Percentiles rank a stretch among this genome's conserved stretches.
Evolutionary conservation across 2,797 vertebrate species (phyloP).

Genomic region (Falco rusticolus): DNA sequence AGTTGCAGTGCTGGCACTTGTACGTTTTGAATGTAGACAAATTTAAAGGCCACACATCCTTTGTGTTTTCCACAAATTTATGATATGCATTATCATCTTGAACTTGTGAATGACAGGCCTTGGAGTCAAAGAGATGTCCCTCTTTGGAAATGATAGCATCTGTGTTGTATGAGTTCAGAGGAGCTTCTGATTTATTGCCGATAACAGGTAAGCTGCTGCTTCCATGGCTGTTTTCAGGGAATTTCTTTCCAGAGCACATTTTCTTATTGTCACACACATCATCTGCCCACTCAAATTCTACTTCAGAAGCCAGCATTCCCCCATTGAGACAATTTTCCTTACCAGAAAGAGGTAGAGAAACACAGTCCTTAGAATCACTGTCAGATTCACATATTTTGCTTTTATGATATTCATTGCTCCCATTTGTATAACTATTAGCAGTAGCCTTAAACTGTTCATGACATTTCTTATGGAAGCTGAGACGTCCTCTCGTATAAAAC

Average conservation of each 20-base stretch:
- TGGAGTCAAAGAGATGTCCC: not conserved
- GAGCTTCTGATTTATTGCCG: not conserved
- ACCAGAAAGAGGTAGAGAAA: not conserved
- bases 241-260: not conserved
- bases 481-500: not conserved
- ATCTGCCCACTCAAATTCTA: not conserved
- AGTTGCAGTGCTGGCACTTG: conserved; percentile 39
- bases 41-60: not conserved
- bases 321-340: not conserved
- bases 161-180: not conserved
- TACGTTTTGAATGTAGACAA: not conserved
- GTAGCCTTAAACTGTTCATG: not conserved
- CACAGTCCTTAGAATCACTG: not conserved
- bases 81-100: not conserved
- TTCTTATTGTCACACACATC: not conserved
- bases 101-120: not conserved
- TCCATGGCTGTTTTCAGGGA: not conserved
- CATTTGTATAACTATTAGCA: not conserved
- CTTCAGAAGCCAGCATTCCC: not conserved
- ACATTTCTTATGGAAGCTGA: conserved; percentile 39
- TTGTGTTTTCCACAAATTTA: not conserved
- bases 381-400: not conserved
- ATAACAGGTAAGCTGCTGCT: not conserved
- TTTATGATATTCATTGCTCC: not conserved
- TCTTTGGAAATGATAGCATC: not conserved